phyloP scores from a whole-genome alignment of 2,113 vertebrate species.

The Oreochromis spilurus region DNA sequence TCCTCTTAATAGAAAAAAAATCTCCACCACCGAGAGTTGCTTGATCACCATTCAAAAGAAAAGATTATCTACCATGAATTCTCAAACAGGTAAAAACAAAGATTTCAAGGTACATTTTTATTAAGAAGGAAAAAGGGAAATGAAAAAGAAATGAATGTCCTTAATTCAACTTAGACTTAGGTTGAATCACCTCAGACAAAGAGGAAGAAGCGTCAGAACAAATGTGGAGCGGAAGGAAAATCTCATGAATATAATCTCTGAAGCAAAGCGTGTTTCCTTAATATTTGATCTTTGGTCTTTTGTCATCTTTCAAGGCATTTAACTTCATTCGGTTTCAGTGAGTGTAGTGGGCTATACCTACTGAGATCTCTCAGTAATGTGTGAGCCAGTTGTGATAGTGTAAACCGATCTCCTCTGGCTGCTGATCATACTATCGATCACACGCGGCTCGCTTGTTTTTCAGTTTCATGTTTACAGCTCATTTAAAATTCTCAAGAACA shows the following conservation, averaged over 20 bases:
- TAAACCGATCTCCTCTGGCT: background rate
- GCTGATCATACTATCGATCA: background rate
- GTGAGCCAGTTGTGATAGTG: conserved; percentile 4
- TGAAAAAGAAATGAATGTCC: background rate
- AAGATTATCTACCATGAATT: conserved; percentile 8
- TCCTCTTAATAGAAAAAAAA: conserved; percentile 7
- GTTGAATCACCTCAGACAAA: background rate
- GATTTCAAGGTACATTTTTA: background rate
- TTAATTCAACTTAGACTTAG: background rate
- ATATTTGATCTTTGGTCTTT: conserved; percentile 28
- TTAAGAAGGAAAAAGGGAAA: background rate
- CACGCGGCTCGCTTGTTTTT: background rate
- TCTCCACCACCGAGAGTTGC: background rate
- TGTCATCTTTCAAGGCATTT: conserved; percentile 18
- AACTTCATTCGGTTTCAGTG: conserved; percentile 11
- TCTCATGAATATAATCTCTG: background rate
- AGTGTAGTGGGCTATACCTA: background rate
- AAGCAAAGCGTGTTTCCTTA: background rate
- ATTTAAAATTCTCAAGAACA: background rate
- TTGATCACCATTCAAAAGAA: background rate
- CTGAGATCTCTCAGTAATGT: background rate
- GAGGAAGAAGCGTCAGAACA: background rate
- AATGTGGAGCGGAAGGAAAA: background rate
- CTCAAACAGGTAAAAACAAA: background rate
- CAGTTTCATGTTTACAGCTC: background rate